phyloP scores from a whole-genome alignment of 1,140 invertebrate species.

The Helicoverpa armigera region DNA sequence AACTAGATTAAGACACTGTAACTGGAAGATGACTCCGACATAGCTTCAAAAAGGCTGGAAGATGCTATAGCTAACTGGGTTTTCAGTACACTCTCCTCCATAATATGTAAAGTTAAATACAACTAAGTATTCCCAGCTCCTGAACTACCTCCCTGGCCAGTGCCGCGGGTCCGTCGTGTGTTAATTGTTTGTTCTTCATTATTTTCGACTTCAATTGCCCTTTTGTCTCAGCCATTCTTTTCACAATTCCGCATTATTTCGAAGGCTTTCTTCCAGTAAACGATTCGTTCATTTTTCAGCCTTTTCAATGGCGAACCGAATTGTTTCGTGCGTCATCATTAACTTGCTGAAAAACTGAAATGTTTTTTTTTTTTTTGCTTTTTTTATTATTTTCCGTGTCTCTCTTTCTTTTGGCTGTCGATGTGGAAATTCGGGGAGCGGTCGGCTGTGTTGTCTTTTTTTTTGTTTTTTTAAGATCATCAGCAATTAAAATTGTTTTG shows the following conservation, averaged over 20 bases:
- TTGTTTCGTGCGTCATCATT: slow-evolving; percentile 49
- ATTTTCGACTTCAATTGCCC: slow-evolving; percentile 85
- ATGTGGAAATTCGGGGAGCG: slow-evolving; percentile 42
- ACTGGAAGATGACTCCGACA: no score
- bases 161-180: slow-evolving; percentile 65
- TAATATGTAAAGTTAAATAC: not conserved
- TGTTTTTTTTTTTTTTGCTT: slow-evolving; percentile 37
- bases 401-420: slow-evolving; percentile 42
- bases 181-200: slow-evolving; percentile 85
- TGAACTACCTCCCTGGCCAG: slow-evolving; percentile 20
- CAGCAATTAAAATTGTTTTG: slow-evolving; percentile 48
- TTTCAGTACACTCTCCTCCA: not conserved
- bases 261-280: slow-evolving; percentile 74
- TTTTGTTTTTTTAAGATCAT: slow-evolving; percentile 37
- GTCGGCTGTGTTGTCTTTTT: slow-evolving; percentile 1
- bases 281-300: slow-evolving; percentile 62
- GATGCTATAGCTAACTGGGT: no score
- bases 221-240: slow-evolving; percentile 81
- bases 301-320: slow-evolving; percentile 49
- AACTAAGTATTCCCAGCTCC: not conserved
- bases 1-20: no score
- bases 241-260: slow-evolving; percentile 77
- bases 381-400: slow-evolving; percentile 43
- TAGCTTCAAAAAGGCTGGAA: no score
- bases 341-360: slow-evolving; percentile 47